These are phyloP conservation scores for Apodemus speciosus DNA, from an alignment of 2,113 vertebrate species.

Conservation along the genomic window DNA sequence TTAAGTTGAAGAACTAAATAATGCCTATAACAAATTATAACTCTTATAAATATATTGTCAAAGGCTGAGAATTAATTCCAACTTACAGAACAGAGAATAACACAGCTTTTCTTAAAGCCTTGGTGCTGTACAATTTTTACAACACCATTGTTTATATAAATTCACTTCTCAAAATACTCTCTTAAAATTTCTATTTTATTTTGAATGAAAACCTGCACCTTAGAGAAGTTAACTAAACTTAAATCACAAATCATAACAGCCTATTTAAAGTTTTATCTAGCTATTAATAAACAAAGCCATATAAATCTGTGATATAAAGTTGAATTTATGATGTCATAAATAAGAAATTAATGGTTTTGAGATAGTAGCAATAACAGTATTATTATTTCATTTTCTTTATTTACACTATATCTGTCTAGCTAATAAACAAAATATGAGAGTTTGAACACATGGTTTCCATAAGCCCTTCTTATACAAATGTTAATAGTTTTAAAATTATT, in stretches of 20 bases:
- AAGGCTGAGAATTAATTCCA: background rate
- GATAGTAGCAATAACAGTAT: background rate
- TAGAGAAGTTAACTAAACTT: background rate
- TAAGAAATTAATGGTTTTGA: background rate
- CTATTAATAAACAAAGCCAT: background rate
- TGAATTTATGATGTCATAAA: background rate
- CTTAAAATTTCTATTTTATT: background rate
- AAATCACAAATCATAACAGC: background rate
- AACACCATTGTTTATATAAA: background rate
- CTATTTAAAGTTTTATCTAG: background rate
- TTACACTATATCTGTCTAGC: background rate
- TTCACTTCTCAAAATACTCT: background rate
- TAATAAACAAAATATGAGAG: background rate
- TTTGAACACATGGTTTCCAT: background rate
- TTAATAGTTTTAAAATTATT: background rate
- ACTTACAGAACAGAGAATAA: background rate
- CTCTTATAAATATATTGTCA: background rate
- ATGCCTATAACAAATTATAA: background rate
- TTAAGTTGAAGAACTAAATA: conserved; percentile 86
- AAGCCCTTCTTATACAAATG: background rate
- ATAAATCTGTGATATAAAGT: background rate
- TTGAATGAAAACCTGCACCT: background rate
- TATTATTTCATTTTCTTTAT: background rate
- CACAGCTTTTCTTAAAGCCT: background rate
- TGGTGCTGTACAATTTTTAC: background rate